Percentiles rank a stretch among this genome's conserved stretches.
phyloP scores from a whole-genome alignment of 2,113 vertebrate species.

The Zosterops japonicus region DNA sequence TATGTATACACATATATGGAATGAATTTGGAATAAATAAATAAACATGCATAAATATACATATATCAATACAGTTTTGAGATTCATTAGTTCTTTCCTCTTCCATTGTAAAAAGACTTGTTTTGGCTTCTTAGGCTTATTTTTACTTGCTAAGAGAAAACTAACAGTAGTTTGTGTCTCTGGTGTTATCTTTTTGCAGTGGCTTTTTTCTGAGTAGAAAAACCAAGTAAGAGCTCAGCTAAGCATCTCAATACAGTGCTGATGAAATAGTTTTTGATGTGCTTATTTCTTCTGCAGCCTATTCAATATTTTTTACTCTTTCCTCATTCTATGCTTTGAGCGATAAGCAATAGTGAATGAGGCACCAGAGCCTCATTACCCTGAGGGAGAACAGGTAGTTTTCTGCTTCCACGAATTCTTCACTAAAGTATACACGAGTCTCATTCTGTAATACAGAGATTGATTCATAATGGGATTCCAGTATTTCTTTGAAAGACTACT shows the following conservation, averaged over 20 bases:
- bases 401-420: neutral
- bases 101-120: neutral
- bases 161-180: neutral
- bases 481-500: neutral
- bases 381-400: neutral
- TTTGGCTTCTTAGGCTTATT: neutral
- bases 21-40: neutral
- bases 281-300: neutral
- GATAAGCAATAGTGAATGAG: constrained; percentile 1
- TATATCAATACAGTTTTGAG: neutral
- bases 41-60: neutral
- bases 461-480: neutral
- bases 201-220: neutral
- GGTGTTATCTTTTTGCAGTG: neutral
- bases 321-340: neutral
- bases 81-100: neutral
- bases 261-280: neutral
- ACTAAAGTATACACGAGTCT: neutral
- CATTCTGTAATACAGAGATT: neutral
- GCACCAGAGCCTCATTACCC: neutral
- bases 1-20: neutral
- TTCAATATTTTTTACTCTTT: neutral
- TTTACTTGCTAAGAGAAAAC: neutral
- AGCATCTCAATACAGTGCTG: neutral
- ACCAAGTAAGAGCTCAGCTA: neutral